Base-by-base conservation (phyloP, 2,797 vertebrate species). In the Melopsittacus undulatus region DNA sequence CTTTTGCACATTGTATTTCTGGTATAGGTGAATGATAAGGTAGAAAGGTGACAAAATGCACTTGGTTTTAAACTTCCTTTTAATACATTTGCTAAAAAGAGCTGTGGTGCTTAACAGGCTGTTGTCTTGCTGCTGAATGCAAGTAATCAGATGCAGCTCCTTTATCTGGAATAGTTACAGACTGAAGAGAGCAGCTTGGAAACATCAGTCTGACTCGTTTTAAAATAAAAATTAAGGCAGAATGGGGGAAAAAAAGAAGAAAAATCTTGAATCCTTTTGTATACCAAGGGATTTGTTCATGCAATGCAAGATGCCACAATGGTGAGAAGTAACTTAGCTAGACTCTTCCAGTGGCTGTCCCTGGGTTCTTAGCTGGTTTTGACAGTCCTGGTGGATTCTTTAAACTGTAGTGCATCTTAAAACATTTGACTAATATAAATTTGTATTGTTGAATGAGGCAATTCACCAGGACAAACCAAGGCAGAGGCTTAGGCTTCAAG, bases 21-120 rank as follows among this genome's bases (percentile, higher is more conserved):
- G 45, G 26, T 83, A 36, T 11, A 68, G 56, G 10, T 64, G 62
- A 89, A 79, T 22, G 16, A 32, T 76, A n/a, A 91, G 40, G 43
- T 78, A 43, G 83, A 88, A 95, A 22, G 63, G 68, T 95, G 85
- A 68, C 51, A 66, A 86, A 95, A 84, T 68, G 49, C 45, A 79
- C 34, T 91, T 2, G 1, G 30, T 89, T 94, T 66, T 68, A 67
- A 46, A 48, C n/a, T 61, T 92, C 32, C 82, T 38, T 76, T 81
- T 83, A 83, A 73, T 79, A 26, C 21, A 15, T 82, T 70, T 84
- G 38, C 46, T 62, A 51, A 70, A 89, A 93, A 29, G 38, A 85
- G n/a, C 40, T 69, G 36, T 54, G 23, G 30, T 76, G 52, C 73
- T 67, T 19, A 2, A 75, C 74, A 73, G 59, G 51, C 63, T 17